Base-by-base conservation (phyloP, 1,140 invertebrate species). In the Sycobia sp. region DNA sequence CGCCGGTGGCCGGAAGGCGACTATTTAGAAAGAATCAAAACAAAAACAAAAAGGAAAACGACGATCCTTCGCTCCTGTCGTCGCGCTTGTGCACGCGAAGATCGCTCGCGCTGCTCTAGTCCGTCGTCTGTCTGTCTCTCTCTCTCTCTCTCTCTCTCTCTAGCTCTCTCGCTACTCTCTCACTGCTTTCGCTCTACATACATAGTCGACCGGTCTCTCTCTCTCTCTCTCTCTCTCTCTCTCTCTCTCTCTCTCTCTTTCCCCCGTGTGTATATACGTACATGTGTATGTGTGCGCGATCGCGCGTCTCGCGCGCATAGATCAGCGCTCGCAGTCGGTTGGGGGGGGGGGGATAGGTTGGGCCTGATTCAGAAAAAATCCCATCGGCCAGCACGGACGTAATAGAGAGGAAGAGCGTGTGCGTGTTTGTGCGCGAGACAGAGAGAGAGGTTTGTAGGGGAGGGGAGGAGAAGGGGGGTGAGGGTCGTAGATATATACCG, bases 1-100 rank as follows among this genome's bases (percentile, higher is more conserved):
- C 70, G 67, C 70, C 69, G n/a, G n/a, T n/a, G n/a, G 69, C 67
- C 75, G 70, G 70, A 76, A 76, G 71, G 69, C 68, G 59, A 61
- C 67, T 64, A 41, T 50, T 57, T n/a, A n/a, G n/a, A n/a, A n/a
- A n/a, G n/a, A n/a, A n/a, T n/a, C n/a, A n/a, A n/a, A n/a, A n/a
- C n/a, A n/a, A n/a, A n/a, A n/a, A n/a, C n/a, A n/a, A n/a, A n/a
- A n/a, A n/a, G n/a, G n/a, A n/a, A n/a, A n/a, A n/a, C n/a, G n/a
- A n/a, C n/a, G n/a, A n/a, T n/a, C n/a, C n/a, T n/a, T n/a, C n/a
- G n/a, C n/a, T n/a, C n/a, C n/a, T n/a, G n/a, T n/a, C n/a, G n/a
- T n/a, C n/a, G n/a, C n/a, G n/a, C n/a, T n/a, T n/a, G n/a, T n/a
- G n/a, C n/a, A n/a, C n/a, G n/a, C n/a, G n/a, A n/a, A n/a, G n/a